A percentile compares a stretch with the other conserved stretches of the same genome.
Evolutionary conservation across 2,113 vertebrate species (phyloP).

Genomic region (Rana temporaria): DNA sequence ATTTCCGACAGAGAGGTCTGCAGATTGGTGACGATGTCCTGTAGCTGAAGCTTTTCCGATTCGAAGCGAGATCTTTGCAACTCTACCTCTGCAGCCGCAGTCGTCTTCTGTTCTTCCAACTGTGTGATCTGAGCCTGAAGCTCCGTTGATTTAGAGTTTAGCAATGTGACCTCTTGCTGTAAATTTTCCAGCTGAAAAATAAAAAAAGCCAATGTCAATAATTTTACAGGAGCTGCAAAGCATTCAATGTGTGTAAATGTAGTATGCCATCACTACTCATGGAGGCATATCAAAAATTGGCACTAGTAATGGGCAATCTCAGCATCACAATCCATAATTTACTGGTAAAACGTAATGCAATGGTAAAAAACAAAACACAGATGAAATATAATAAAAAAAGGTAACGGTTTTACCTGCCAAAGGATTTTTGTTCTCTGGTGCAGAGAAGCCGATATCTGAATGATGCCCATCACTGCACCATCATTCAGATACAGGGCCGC

Average conservation of each 20-base stretch:
- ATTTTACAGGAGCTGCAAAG: background rate
- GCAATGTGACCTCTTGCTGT: slow-evolving; percentile 74
- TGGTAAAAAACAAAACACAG: too few species aligned
- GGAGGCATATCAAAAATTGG: background rate
- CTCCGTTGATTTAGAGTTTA: slow-evolving; percentile 62
- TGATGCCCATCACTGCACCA: too few species aligned
- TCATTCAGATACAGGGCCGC: too few species aligned
- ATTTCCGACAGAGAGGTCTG: slow-evolving; percentile 70
- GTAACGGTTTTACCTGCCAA: too few species aligned
- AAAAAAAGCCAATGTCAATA: background rate
- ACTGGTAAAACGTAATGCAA: too few species aligned
- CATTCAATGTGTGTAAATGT: background rate
- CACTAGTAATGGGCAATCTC: background rate
- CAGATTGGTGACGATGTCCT: slow-evolving; percentile 66
- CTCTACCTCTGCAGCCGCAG: slow-evolving; percentile 61
- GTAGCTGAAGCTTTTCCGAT: slow-evolving; percentile 73
- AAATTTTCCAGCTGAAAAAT: slow-evolving; percentile 75
- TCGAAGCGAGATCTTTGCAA: slow-evolving; percentile 64
- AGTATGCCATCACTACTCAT: background rate
- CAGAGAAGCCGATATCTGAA: too few species aligned
- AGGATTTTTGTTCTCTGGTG: too few species aligned
- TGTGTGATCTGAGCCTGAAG: slow-evolving; percentile 66
- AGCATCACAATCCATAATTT: too few species aligned
- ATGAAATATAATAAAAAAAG: too few species aligned
- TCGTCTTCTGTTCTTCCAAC: slow-evolving; percentile 70